Base-by-base conservation (phyloP, 1,140 invertebrate genomes). In the Meteorus sp. region DNA sequence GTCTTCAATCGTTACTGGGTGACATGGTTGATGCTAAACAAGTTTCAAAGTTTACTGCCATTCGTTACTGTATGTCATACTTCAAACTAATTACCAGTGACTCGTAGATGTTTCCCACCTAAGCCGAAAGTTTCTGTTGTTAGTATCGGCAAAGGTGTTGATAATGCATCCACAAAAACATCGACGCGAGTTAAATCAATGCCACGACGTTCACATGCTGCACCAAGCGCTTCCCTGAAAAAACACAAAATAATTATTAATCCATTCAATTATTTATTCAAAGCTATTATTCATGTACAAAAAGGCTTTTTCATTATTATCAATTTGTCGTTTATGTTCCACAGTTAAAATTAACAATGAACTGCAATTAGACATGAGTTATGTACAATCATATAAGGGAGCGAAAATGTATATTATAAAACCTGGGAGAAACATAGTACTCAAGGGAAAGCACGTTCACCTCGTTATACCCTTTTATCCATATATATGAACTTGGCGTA, bases 51-150 rank as follows among this genome's bases (percentile, higher is more conserved):
- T 7, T 47, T 25, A 1, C n/a, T 19, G 3, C 9, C 2, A 27
- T 11, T 23, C 3, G 2, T 13, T 13, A 3, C 11, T n/a, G 9
- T 29, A 25, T 4, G 13, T 9, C 27, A 47, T n/a, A n/a, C n/a
- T n/a, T n/a, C n/a, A n/a, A 25, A 31, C 20, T 27, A 35, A 3
- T 82, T 77, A 86, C 86, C 83, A 80, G 79, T 84, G 59, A 91
- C 82, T 68, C 85, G 80, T 20, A 91, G 81, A 65, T 89, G 86
- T 74, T 86, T 89, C 23, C 89, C 89, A 56, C 87, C 88, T 4
- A 91, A 81, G 68, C 81, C 81, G 19, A 83, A 84, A 27, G 84
- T 86, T 68, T 89, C 86, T 15, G 85, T 86, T 9, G 82, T 81
- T 45, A 83, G 78, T 58, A 83, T 74, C 43, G 83, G 80, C 60